Evolutionary conservation across 2,113 vertebrate genomes (phyloP), one percentile per base, ranked within the genome.

Genomic region (Siniperca knerii): DNA sequence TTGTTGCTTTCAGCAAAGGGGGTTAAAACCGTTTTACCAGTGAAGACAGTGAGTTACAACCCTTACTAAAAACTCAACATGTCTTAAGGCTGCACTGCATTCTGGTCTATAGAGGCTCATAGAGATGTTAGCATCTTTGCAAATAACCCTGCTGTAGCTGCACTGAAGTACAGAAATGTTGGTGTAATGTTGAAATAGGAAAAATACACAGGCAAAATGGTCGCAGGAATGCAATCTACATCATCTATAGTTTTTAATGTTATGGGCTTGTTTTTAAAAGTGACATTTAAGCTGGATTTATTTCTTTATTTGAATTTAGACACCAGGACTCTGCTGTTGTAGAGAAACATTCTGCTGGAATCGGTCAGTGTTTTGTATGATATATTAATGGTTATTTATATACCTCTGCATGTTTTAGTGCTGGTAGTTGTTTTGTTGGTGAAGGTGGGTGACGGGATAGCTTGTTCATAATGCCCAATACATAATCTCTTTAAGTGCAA

Each of bases 401-500:
- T 70, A 62, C 70, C 44, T 73, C 46, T 81, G 80, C 73, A 72
- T 75, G 83, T 75, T 78, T 78, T 57, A 78, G 23, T 58, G 70
- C 74, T 79, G 58, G 44, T 76, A 37, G 65, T 74, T 18, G n/a
- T 52, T 73, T 73, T 46, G 25, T 69, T 54, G 50, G 42, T 77
- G 69, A 57, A 42, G 55, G 61, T 68, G 3, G 48, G 29, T 76
- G 54, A 40, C 12, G 20, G 88, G 54, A 25, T 60, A 33, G 15
- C 6, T 37, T 52, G 6, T 42, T 79, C 1, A 40, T 48, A 58
- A 29, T 21, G 68, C 1, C 44, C 25, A 15, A 79, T 58, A 65
- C 40, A 35, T 69, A 46, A 54, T 71, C 16, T 46, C 1, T 79
- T 21, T 16, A 78, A 68, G n/a, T 29, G 18, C 44, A 42, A 33